Evolutionary conservation across 2,113 vertebrate species (phyloP), one percentile per base, ranked within the genome.

Genomic region (Hyaena hyaena): DNA sequence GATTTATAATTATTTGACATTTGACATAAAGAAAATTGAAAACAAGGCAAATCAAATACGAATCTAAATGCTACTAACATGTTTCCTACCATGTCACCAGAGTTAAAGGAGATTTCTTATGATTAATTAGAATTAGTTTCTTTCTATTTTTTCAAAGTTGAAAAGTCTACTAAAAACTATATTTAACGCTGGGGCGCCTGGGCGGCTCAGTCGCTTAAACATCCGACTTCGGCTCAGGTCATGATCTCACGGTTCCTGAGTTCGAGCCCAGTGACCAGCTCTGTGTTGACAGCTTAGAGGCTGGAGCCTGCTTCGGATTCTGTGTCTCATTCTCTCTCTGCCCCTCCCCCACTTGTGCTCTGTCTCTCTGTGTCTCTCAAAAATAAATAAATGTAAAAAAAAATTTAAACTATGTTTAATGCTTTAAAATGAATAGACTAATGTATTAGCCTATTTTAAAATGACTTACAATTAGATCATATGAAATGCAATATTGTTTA

Each of bases 1-100:
- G 8, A 77, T 89, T 87, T 83, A 88, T 50, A 93, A 71, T 83
- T 87, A 68, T 89, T 95, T 93, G 71, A 86, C 19, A 63, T 86
- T 94, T 80, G 73, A 65, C 33, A 86, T 35, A 53, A 92, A 77
- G 23, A 79, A 91, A 91, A 76, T 53, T 43, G 50, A 91, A 96
- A 65, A 80, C 43, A 86, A 96, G 63, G 39, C 21, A 94, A 92
- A 92, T 76, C 55, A 82, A 69, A 63, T 81, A 58, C 26, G 50
- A 74, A 58, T 90, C 63, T 50, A 90, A 96, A 55, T 93, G 16
- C 45, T 28, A 92, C 3, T 12, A 65, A 53, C 24, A 24, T 82
- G 10, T 79, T 83, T 93, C 8, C 19, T 89, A 76, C 68, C 39
- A 79, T 88, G 63, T 96, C 63, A 84, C 11, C 11, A 74, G 90